Base-by-base conservation (phyloP, 2,797 vertebrate genomes). In the Philypnodon macrostomus region DNA sequence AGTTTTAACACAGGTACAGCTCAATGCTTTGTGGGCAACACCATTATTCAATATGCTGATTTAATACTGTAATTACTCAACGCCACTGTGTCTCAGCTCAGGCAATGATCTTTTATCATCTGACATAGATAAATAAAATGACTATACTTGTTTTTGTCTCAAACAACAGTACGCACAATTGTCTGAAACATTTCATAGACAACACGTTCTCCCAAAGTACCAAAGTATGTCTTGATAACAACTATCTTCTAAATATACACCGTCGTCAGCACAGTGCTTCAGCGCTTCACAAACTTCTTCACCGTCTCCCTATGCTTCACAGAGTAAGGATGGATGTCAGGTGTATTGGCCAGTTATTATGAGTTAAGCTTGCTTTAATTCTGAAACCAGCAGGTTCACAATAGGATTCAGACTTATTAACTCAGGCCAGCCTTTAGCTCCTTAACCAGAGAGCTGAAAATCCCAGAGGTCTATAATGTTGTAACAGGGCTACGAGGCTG, bases 311-410 rank as follows among this genome's bases (percentile, higher is more conserved):
- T 30, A 26, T 30, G 26, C 13, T 4, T 40, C 38, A 42, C 50
- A 18, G 7, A 45, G 44, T 46, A 33, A 19, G 41, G 44, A 57
- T 70, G 66, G 67, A 47, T 50, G 55, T 70, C 31, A 45, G 39
- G 41, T 66, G 60, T 56, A 67, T 73, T 50, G 62, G 32, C 70
- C 46, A 27, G 38, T 63, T 73, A 63, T 68, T 70, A 65, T 18
- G 66, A 52, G 38, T 56, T 85, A 66, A 77, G 9, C 38, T 70
- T 33, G 49, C 32, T 73, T 80, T 71, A 80, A 73, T 80, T 66
- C 44, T 11, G 8, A 61, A 67, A 64, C 42, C 62, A 49, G 70
- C 55, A 17, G 59, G 59, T 37, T 55, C 57, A 52, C 56, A 70
- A 51, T 46, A 52, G 65, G 60, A 72, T 73, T 60, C 54, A 47